Percentiles rank a stretch among this genome's conserved stretches.
Evolutionary conservation across 2,113 vertebrate species (phyloP).

Genomic region (Recurvirostra avosetta): DNA sequence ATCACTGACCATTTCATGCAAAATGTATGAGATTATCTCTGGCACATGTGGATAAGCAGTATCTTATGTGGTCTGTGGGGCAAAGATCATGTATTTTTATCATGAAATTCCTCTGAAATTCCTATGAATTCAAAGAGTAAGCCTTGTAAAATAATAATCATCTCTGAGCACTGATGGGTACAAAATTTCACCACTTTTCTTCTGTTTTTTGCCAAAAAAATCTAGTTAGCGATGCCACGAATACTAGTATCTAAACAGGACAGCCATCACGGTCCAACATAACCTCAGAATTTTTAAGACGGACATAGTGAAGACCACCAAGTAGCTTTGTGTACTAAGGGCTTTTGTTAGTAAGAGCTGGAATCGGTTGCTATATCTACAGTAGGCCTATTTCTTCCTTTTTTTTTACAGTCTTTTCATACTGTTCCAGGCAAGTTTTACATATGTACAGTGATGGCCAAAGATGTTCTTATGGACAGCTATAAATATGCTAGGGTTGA

Average conservation of each 20-base stretch:
- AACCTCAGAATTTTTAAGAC: not conserved
- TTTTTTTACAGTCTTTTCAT: not conserved
- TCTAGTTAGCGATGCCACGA: not conserved
- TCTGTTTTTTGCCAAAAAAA: accelerated
- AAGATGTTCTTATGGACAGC: not conserved
- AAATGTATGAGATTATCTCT: not conserved
- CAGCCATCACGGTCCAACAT: not conserved
- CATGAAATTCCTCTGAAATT: not conserved
- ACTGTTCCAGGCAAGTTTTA: not conserved
- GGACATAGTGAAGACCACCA: not conserved
- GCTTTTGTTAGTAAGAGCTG: not conserved
- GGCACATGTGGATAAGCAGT: not conserved
- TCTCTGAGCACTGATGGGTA: not conserved
- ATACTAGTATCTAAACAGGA: not conserved
- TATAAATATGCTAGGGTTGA: not conserved
- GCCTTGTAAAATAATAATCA: not conserved
- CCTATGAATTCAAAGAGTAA: not conserved
- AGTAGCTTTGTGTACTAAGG: not conserved
- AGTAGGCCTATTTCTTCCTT: not conserved
- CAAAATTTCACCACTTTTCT: not conserved
- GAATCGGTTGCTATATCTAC: not conserved
- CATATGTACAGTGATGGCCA: not conserved
- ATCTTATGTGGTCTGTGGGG: not conserved
- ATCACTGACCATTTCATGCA: not conserved
- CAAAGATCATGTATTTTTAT: not conserved